phyloP scores from a whole-genome alignment of 2,888 invertebrate genomes.

The Eustalomyia histrio region DNA sequence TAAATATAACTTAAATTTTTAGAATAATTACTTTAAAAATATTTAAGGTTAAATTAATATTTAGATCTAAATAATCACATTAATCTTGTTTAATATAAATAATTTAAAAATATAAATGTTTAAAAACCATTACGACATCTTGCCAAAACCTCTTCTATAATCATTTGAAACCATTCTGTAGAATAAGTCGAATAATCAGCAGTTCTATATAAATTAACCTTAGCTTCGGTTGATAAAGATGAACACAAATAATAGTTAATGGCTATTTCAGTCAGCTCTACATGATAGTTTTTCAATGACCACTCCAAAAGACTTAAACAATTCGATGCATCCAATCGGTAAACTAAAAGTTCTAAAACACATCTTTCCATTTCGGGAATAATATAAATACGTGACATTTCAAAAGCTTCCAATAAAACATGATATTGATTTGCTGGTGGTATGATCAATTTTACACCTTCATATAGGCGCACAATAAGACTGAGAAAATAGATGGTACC shows the following conservation, averaged over 20 bases:
- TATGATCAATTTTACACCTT: conserved; percentile 69
- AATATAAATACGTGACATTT: conserved; percentile 78
- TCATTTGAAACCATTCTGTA: conserved; percentile 78
- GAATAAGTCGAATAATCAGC: conserved; percentile 77
- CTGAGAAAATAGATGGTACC: conserved; percentile 78
- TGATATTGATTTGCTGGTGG: conserved; percentile 73
- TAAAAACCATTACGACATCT: conserved; percentile 73
- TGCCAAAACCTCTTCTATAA: conserved; percentile 76
- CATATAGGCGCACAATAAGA: conserved; percentile 73
- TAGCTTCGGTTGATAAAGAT: conserved; percentile 71
- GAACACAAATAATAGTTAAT: conserved; percentile 79
- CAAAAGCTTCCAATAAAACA: conserved; percentile 77
- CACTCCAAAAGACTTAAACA: conserved; percentile 77
- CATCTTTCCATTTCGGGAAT: conserved; percentile 75
- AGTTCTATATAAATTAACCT: conserved; percentile 75
- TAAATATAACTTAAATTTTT: too few species aligned
- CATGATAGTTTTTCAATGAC: conserved; percentile 78
- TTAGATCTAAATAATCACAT: conserved; percentile 24
- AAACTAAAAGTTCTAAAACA: conserved; percentile 73
- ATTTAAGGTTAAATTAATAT: not conserved
- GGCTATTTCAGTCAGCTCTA: conserved; percentile 77
- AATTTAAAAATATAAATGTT: conserved; percentile 16
- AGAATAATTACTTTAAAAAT: too few species aligned
- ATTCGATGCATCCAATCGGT: conserved; percentile 73
- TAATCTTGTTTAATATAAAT: conserved; percentile 22